Percentiles rank a stretch among this genome's conserved stretches.
Conservation (phyloP, 2,888 invertebrate genomes). For the Yponomeuta cagnagella region DNA sequence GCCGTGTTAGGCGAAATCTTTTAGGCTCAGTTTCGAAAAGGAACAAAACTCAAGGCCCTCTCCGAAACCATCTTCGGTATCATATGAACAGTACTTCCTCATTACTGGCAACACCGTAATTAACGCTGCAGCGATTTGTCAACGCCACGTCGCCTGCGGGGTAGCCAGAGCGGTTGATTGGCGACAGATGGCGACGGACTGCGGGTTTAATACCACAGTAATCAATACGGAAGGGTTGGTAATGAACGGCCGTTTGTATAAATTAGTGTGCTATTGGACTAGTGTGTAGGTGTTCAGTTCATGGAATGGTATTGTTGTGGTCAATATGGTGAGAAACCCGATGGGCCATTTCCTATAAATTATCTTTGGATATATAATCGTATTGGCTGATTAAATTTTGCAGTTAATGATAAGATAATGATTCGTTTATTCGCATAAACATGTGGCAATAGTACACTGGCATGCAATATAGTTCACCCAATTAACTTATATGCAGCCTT, state of each 20-base stretch:
- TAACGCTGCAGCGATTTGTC: neutral
- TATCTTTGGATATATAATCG: too few species aligned
- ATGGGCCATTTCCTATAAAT: too few species aligned
- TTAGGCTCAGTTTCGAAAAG: neutral
- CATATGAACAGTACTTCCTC: neutral
- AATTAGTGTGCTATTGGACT: neutral
- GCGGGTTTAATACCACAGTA: neutral
- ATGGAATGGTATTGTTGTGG: neutral
- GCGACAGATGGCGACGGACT: neutral
- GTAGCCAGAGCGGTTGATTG: neutral
- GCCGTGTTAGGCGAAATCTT: too few species aligned
- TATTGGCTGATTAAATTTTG: too few species aligned
- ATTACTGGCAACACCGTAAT: neutral
- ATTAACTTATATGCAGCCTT: too few species aligned
- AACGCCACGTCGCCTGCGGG: neutral
- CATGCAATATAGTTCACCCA: too few species aligned
- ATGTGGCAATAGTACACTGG: too few species aligned
- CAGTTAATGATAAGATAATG: too few species aligned
- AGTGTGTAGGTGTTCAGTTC: neutral
- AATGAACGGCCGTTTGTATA: neutral
- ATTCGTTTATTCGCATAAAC: too few species aligned
- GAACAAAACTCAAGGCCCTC: neutral
- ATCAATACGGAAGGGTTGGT: neutral
- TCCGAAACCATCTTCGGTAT: neutral
- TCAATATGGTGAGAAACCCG: neutral